These are phyloP conservation scores for Nasonia vitripennis DNA, from an alignment of 1,140 invertebrate genomes.

Conservation along the genomic window DNA sequence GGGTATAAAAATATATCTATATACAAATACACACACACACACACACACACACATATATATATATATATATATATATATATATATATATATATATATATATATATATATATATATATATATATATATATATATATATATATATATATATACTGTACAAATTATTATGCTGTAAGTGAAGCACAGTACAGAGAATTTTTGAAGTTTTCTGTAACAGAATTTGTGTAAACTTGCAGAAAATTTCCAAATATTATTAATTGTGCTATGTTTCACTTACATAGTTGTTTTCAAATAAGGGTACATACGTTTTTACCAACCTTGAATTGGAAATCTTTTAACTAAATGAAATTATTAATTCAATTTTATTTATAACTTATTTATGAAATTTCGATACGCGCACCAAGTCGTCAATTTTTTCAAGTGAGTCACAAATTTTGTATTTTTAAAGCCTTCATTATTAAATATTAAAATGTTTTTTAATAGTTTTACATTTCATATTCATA, in stretches of 20 bases:
- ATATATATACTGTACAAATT: constrained; percentile 14
- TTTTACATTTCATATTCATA: constrained; percentile 45
- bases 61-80: background rate
- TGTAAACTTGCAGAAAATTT: constrained; percentile 27
- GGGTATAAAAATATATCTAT: constrained; percentile 39
- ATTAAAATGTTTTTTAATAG: constrained; percentile 15
- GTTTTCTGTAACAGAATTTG: constrained; percentile 17
- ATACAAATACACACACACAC: too few species aligned
- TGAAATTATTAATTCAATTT: constrained; percentile 9
- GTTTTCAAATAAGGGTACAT: constrained; percentile 28
- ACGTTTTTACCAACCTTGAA: background rate
- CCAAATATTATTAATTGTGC: background rate
- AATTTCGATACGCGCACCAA: constrained; percentile 31
- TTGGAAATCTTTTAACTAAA: background rate
- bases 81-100: constrained; percentile 4
- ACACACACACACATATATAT: too few species aligned
- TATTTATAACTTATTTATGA: constrained; percentile 32
- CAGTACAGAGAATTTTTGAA: constrained; percentile 7
- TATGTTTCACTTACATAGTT: constrained; percentile 13
- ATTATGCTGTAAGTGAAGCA: constrained; percentile 32
- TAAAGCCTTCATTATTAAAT: constrained; percentile 34
- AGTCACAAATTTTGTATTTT: constrained; percentile 49
- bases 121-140: constrained; percentile 15
- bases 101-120: background rate
- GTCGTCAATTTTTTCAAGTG: constrained; percentile 16